Evolutionary conservation across 2,797 vertebrate genomes (phyloP).

Genomic region (Borostomias antarcticus): DNA sequence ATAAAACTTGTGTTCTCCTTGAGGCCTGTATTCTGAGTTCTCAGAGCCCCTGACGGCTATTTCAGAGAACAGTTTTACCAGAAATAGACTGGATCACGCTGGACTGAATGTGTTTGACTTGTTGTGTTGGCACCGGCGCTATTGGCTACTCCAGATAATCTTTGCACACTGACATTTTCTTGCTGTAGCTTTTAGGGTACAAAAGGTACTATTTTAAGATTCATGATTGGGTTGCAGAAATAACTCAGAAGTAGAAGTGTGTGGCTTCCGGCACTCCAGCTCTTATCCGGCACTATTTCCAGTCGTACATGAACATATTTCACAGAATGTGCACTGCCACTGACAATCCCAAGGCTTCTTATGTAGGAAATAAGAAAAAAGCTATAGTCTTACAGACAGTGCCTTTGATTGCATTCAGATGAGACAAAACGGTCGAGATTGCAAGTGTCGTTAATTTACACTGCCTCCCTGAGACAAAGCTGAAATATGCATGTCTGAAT

Average conservation of each 20-base stretch:
- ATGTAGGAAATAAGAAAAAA: not conserved
- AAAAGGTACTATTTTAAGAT: constrained; percentile 37
- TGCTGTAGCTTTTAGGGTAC: constrained; percentile 26
- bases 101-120: constrained; percentile 47
- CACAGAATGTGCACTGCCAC: not conserved
- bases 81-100: constrained; percentile 51
- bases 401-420: constrained; percentile 1
- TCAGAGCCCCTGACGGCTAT: constrained; percentile 34
- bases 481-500: constrained; percentile 62
- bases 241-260: not conserved
- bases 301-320: not conserved
- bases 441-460: constrained; percentile 30
- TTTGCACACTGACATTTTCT: constrained; percentile 37
- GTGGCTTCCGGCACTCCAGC: too few relatives aligned
- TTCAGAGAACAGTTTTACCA: constrained; percentile 45
- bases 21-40: constrained; percentile 30
- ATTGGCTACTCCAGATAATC: constrained; percentile 45
- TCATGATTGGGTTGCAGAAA: not conserved
- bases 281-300: not conserved
- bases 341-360: not conserved
- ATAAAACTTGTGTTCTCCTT: constrained; percentile 7
- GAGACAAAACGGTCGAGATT: not conserved
- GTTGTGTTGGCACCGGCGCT: constrained; percentile 48
- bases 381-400: not conserved
- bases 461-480: constrained; percentile 40